Percentiles rank a stretch among this genome's conserved stretches.
Evolutionary conservation across 2,113 vertebrate species (phyloP).

Genomic region (Periophthalmodon schlosseri): DNA sequence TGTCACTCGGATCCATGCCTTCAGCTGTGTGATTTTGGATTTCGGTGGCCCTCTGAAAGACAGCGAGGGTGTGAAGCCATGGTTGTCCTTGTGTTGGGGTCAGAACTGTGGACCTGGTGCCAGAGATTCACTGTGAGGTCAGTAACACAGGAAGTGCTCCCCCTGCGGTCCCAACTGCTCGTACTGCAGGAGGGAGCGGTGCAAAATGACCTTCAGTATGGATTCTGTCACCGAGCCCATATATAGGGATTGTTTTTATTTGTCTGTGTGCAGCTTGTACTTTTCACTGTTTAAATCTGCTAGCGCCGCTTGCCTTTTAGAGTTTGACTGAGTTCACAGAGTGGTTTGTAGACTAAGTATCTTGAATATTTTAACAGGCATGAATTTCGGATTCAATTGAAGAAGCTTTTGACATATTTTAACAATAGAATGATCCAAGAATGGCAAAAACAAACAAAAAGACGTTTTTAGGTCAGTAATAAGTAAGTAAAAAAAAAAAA

Average conservation of each 20-base stretch:
- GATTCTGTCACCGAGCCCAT: slow-evolving; percentile 32
- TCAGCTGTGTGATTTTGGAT: neutral
- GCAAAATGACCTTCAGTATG: slow-evolving; percentile 55
- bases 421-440: neutral
- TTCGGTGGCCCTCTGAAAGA: slow-evolving; percentile 51
- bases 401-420: neutral
- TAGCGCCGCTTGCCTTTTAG: neutral
- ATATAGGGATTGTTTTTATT: neutral
- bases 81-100: slow-evolving; percentile 69
- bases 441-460: neutral
- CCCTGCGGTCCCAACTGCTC: slow-evolving; percentile 45
- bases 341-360: neutral
- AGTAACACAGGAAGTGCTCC: slow-evolving; percentile 50
- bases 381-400: neutral
- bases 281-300: neutral
- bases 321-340: neutral
- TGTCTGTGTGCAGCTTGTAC: neutral
- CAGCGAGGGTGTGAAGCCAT: slow-evolving; percentile 72
- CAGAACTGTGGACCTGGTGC: slow-evolving; percentile 51
- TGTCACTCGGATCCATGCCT: slow-evolving; percentile 73
- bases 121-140: slow-evolving; percentile 57
- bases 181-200: slow-evolving; percentile 36
- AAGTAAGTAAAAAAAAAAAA: too few species aligned
- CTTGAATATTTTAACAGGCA: neutral
- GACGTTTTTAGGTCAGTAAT: too few species aligned